phyloP scores from a whole-genome alignment of 2,888 invertebrate species.

The Protonemura montana region DNA sequence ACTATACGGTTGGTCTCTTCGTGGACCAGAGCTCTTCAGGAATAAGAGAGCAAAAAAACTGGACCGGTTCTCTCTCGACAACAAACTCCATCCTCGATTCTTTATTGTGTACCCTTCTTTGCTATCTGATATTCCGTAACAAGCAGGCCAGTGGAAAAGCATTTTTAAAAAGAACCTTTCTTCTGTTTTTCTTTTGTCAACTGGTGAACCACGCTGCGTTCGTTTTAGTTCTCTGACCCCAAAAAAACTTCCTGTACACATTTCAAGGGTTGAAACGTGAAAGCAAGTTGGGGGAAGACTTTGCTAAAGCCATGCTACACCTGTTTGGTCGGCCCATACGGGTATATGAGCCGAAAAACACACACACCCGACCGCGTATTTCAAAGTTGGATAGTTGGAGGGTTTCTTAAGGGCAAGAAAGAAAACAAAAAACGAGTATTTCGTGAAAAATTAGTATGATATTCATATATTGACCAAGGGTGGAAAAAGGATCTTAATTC shows the following conservation, averaged over 20 bases:
- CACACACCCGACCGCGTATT: neutral
- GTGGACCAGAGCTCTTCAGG: neutral
- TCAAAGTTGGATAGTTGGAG: neutral
- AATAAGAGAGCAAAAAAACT: neutral
- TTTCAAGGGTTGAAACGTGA: constrained; percentile 28
- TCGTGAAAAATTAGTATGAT: constrained; percentile 39
- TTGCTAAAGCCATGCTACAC: neutral
- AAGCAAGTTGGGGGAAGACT: constrained; percentile 18
- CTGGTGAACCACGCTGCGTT: constrained; percentile 7
- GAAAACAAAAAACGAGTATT: neutral
- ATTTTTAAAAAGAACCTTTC: constrained; percentile 37
- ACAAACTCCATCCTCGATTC: neutral
- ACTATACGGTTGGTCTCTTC: neutral
- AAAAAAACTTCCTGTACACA: constrained; percentile 24
- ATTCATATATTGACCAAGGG: constrained; percentile 29
- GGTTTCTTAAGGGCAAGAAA: neutral
- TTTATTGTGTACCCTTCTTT: neutral
- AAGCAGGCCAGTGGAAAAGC: neutral
- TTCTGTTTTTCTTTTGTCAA: constrained; percentile 26
- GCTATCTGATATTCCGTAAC: constrained; percentile 33
- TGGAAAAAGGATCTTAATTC: constrained; percentile 21
- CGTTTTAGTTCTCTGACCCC: constrained; percentile 39
- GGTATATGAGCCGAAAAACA: no score
- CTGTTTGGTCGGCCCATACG: neutral
- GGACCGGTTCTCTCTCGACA: constrained; percentile 3